phyloP scores from a whole-genome alignment of 2,797 vertebrate genomes.

The Molossus molossus region DNA sequence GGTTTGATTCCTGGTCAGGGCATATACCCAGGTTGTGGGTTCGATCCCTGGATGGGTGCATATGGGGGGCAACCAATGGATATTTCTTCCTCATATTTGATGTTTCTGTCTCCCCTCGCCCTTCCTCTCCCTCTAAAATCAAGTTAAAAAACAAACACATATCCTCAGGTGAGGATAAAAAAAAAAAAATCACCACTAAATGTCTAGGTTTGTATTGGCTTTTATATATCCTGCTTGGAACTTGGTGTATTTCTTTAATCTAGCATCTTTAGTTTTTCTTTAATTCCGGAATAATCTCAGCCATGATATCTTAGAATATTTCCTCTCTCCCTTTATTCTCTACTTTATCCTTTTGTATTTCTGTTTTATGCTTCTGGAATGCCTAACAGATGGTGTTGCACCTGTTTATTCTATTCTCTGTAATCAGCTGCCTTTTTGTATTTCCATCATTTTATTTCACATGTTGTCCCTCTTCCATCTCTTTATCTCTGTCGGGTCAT shows the following conservation, averaged over 20 bases:
- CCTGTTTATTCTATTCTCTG: not conserved
- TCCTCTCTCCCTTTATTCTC: not conserved
- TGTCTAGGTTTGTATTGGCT: not conserved
- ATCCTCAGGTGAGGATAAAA: too few relatives aligned
- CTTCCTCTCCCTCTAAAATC: too few relatives aligned
- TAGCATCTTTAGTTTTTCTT: not conserved
- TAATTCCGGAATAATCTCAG: not conserved
- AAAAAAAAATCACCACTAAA: not conserved
- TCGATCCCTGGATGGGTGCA: too few relatives aligned
- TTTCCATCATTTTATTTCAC: not conserved
- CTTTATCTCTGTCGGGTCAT: not conserved
- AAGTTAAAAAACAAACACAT: too few relatives aligned
- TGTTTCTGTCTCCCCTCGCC: too few relatives aligned
- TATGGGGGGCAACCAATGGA: too few relatives aligned
- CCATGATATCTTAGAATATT: not conserved
- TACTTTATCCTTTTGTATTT: not conserved
- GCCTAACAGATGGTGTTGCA: not conserved
- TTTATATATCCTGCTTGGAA: conserved; percentile 13
- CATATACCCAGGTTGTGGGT: too few relatives aligned
- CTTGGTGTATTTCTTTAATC: conserved; percentile 8
- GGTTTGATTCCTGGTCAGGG: too few relatives aligned
- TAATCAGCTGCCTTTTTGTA: not conserved
- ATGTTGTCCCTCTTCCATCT: not conserved
- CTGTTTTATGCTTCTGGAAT: not conserved
- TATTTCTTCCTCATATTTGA: too few relatives aligned